phyloP scores from a whole-genome alignment of 1,140 invertebrate species.

The Pogonus chalceus region DNA sequence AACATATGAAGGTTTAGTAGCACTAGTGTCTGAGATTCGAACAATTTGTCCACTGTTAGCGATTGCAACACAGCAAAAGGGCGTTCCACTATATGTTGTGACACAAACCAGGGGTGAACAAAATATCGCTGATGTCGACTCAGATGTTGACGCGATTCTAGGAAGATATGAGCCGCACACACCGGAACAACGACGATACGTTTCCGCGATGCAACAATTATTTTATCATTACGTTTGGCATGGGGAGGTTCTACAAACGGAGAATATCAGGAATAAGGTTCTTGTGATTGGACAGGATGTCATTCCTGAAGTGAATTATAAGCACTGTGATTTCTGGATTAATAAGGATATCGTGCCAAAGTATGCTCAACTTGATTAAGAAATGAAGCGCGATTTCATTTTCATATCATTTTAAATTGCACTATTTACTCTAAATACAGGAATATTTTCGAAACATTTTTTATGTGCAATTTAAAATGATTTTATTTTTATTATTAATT shows the following conservation, averaged over 20 bases:
- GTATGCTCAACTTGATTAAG: slow-evolving; percentile 52
- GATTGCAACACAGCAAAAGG: slow-evolving; percentile 44
- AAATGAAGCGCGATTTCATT: background rate
- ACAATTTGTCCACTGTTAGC: slow-evolving; percentile 66
- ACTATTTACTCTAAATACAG: too few species aligned
- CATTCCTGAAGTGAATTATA: slow-evolving; percentile 46
- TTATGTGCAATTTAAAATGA: slow-evolving; percentile 2
- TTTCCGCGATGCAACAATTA: slow-evolving; percentile 66
- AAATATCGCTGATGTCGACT: slow-evolving; percentile 49
- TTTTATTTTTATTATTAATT: slow-evolving; percentile 6
- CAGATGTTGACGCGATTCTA: slow-evolving; percentile 66
- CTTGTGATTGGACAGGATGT: slow-evolving; percentile 59
- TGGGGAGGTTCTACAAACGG: slow-evolving; percentile 48
- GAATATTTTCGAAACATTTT: background rate
- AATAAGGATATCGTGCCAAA: slow-evolving; percentile 58
- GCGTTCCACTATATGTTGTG: slow-evolving; percentile 63
- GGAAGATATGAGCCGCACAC: slow-evolving; percentile 60
- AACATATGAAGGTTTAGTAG: slow-evolving; percentile 52
- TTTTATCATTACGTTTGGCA: slow-evolving; percentile 74
- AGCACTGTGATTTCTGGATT: slow-evolving; percentile 66
- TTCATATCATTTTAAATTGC: too few species aligned
- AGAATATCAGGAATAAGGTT: slow-evolving; percentile 40
- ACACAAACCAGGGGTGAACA: slow-evolving; percentile 46
- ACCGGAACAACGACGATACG: slow-evolving; percentile 58
- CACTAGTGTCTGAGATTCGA: slow-evolving; percentile 68